Conservation (phyloP, 2,888 invertebrate genomes). For the Cynaeus angustus region DNA sequence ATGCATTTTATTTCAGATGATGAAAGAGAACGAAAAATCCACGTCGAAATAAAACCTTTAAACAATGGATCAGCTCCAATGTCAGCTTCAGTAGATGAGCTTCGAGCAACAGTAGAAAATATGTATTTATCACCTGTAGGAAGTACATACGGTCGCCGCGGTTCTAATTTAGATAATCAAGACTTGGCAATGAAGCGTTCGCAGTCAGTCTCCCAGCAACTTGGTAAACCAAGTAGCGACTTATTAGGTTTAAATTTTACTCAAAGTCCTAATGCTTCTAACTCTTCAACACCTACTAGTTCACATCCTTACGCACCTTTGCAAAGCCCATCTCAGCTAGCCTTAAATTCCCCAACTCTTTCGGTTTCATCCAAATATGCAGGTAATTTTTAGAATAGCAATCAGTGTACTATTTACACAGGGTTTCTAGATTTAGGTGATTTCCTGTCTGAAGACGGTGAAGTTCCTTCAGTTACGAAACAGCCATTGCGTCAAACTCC, state of each 20-base stretch:
- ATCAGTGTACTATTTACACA: slow-evolving; percentile 1
- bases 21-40: slow-evolving; percentile 90
- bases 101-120: slow-evolving; percentile 93
- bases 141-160: slow-evolving; percentile 76
- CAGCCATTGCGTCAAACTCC: slow-evolving; percentile 78
- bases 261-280: slow-evolving; percentile 88
- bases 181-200: slow-evolving; percentile 80
- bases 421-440: slow-evolving; percentile 79
- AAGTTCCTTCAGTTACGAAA: slow-evolving; percentile 72
- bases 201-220: slow-evolving; percentile 84
- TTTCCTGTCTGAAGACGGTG: slow-evolving; percentile 88
- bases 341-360: slow-evolving; percentile 80
- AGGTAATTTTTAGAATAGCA: slow-evolving; percentile 67
- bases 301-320: slow-evolving; percentile 88
- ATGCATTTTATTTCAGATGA: slow-evolving; percentile 78
- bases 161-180: slow-evolving; percentile 80
- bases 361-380: slow-evolving; percentile 72
- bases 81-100: slow-evolving; percentile 96
- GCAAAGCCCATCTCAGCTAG: slow-evolving; percentile 82
- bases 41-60: slow-evolving; percentile 95
- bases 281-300: slow-evolving; percentile 77
- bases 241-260: slow-evolving; percentile 84
- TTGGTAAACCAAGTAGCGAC: slow-evolving; percentile 85
- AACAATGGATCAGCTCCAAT: slow-evolving; percentile 92
- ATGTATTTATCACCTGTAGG: slow-evolving; percentile 88